Conservation (phyloP, 2,888 invertebrate species). For the Candidula unifasciata region DNA sequence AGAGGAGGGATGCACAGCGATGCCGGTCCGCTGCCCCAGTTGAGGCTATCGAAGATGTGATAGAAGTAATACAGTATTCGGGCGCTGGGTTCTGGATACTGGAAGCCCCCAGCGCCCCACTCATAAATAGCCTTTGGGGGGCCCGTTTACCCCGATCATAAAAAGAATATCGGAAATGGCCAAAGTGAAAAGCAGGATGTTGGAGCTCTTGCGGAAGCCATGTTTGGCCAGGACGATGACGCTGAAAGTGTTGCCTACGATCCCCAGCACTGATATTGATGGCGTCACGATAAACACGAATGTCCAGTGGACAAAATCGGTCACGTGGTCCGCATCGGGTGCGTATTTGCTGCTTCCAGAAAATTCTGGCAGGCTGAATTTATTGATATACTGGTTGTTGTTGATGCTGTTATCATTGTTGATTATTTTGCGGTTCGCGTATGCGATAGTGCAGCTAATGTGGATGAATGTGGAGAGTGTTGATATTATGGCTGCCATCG, state of each 20-base stretch:
- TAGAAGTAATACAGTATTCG: constrained; percentile 33
- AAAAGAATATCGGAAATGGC: constrained; percentile 36
- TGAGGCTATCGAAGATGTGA: constrained; percentile 33
- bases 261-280: constrained; percentile 23
- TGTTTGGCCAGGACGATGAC: constrained; percentile 26
- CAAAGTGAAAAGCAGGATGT: constrained; percentile 33
- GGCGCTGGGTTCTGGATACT: constrained; percentile 14
- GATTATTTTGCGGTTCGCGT: not conserved
- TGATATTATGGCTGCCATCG: no score
- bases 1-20: constrained; percentile 22
- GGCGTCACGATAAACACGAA: constrained; percentile 34
- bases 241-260: constrained; percentile 27
- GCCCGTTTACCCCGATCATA: constrained; percentile 32
- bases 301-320: constrained; percentile 33
- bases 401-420: not conserved
- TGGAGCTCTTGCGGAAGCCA: constrained; percentile 34
- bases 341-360: not conserved
- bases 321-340: constrained; percentile 2
- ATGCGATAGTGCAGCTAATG: not conserved
- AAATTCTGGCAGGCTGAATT: not conserved
- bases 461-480: not conserved
- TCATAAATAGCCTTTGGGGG: constrained; percentile 31
- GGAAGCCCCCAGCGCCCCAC: constrained; percentile 22
- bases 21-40: constrained; percentile 32
- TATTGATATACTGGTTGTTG: no score